Evolutionary conservation across 92 coral and sea anemone genomes (phyloP), one percentile per base, ranked within the genome.

Genomic region (Actinernus sp.): DNA sequence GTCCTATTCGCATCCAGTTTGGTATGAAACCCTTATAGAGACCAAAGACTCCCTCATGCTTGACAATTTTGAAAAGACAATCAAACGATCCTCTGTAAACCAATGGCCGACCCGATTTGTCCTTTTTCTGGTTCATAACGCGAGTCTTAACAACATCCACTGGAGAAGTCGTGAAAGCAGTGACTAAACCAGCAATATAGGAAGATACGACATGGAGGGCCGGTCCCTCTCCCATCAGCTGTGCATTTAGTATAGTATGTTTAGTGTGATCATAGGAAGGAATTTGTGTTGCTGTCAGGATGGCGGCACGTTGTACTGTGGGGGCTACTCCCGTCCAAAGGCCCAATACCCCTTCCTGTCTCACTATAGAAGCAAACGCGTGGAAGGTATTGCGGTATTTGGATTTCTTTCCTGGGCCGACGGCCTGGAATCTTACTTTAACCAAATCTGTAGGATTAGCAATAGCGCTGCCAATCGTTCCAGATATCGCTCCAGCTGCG

Each of bases 281-380:
- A 39, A 93, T 93, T 36, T 93, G 98, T 0, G 98, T 77, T 0
- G 97, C 98, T 0, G 98, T 93, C 20, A 90, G 75, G 45, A 93
- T 90, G 9, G 98, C 98, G 1, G 98, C 98, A 36, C 98, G 92
- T 26, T 93, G 96, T 13, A 93, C 98, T 14, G 98, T 93, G 0
- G 98, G 97, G 3, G 97, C 98, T 0, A 86, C 98, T 9, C 98
- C 98, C 1, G 97, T 74, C 98, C 98, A 93, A 31, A 93, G 65
- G 1, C 96, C 98, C 20, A 65, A 49, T 2, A 90, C 26, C 0
- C 98, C 98, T 62, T 93, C 98, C 13, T 61, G 77, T 25, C 78
- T 82, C 8, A 80, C 88, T 9, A 93, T 90, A 9, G 74, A 62
- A 48, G 78, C 67, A 52, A 93, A 93, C 2, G 97, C 98, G 23